Evolutionary conservation across 2,888 invertebrate genomes (phyloP).

Genomic region (Tiphia femorata): DNA sequence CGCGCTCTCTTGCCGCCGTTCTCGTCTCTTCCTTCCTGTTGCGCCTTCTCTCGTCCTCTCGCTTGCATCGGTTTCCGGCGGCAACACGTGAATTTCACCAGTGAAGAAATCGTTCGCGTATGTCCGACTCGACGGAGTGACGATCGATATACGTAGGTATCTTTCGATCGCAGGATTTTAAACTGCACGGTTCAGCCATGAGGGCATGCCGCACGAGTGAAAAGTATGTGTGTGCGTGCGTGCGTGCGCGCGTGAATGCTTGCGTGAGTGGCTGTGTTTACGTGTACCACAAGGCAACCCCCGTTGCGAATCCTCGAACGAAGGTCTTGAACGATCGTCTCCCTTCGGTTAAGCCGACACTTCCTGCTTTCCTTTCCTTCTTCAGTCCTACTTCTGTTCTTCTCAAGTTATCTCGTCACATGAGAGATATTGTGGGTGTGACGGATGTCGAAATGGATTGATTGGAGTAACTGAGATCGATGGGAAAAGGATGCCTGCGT

Average conservation of each 20-base stretch:
- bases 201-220: not conserved
- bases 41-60: conserved; percentile 13
- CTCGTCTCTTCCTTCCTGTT: conserved; percentile 13
- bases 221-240: not conserved
- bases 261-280: not conserved
- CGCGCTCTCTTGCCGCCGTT: conserved; percentile 31
- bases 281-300: too few species aligned
- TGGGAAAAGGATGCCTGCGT: too few species aligned
- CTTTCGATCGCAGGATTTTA: not conserved
- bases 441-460: too few species aligned
- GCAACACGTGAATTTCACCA: conserved; percentile 47
- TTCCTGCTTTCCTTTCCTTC: too few species aligned
- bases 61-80: conserved; percentile 1
- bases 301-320: too few species aligned
- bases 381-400: too few species aligned
- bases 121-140: not conserved
- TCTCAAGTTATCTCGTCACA: too few species aligned
- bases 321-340: too few species aligned
- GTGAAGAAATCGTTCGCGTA: conserved; percentile 7
- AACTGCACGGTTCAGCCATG: too few species aligned
- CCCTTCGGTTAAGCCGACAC: too few species aligned
- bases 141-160: not conserved
- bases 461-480: too few species aligned
- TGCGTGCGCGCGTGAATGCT: not conserved
- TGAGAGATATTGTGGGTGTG: too few species aligned